Conservation (phyloP, 2,888 invertebrate species). For the Ptycholaimellus sp. region DNA sequence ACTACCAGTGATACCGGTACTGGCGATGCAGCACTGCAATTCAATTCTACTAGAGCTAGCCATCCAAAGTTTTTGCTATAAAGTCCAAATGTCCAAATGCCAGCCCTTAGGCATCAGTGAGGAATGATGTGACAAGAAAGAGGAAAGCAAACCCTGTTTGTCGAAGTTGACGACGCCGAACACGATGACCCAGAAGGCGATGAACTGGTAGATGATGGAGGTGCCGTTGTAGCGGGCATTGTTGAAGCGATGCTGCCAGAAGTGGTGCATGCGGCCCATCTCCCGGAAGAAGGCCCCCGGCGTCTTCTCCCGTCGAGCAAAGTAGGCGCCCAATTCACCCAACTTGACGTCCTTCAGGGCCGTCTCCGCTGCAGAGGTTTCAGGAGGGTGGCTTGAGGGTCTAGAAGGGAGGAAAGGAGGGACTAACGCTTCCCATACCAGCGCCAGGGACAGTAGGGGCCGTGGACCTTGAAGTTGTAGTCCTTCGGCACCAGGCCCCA, state of each 20-base stretch:
- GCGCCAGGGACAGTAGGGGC: slow-evolving; percentile 72
- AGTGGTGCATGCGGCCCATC: slow-evolving; percentile 16
- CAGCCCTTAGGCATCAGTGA: too few species aligned
- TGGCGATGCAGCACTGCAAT: neutral
- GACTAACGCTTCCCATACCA: slow-evolving; percentile 75
- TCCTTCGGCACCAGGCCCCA: slow-evolving; percentile 71
- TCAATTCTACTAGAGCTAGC: too few species aligned
- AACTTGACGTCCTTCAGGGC: slow-evolving; percentile 65
- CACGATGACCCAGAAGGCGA: slow-evolving; percentile 19
- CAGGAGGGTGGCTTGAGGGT: too few species aligned
- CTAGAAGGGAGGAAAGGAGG: too few species aligned
- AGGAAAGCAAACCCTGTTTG: neutral
- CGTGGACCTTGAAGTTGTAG: slow-evolving; percentile 67
- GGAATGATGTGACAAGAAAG: too few species aligned
- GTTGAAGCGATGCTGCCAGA: slow-evolving; percentile 19
- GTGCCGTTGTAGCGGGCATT: slow-evolving; percentile 18
- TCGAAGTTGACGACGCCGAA: slow-evolving; percentile 15
- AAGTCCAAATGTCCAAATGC: too few species aligned
- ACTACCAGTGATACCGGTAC: slow-evolving; percentile 14
- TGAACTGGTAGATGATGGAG: slow-evolving; percentile 18
- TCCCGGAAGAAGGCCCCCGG: slow-evolving; percentile 20
- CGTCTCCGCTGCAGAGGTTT: slow-evolving; percentile 65
- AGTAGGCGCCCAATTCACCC: slow-evolving; percentile 54
- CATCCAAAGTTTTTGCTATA: too few species aligned
- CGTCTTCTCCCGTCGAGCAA: slow-evolving; percentile 53